Conservation (phyloP, 2,888 invertebrate genomes). For the Cantharis nigra region DNA sequence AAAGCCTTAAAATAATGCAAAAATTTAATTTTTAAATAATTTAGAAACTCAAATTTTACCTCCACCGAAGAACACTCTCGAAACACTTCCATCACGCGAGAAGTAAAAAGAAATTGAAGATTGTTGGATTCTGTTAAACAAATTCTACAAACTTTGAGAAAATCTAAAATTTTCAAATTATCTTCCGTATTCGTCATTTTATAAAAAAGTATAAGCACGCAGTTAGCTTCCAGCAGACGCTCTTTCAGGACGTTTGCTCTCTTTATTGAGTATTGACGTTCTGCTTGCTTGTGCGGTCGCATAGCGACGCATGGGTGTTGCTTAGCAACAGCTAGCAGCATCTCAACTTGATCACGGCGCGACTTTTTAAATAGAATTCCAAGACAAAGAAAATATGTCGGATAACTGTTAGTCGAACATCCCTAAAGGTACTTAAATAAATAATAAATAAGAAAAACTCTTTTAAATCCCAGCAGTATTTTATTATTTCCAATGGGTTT, state of each 20-base stretch:
- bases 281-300: not conserved
- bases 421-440: too few species aligned
- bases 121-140: constrained; percentile 20
- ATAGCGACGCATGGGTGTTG: not conserved
- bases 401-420: too few species aligned
- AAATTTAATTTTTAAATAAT: not conserved
- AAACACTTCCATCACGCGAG: constrained; percentile 8
- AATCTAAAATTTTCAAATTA: constrained; percentile 7
- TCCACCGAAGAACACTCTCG: constrained; percentile 18
- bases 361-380: not conserved
- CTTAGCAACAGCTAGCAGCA: not conserved
- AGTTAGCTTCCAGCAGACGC: not conserved
- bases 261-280: constrained; percentile 7
- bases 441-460: not conserved
- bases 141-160: constrained; percentile 26
- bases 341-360: not conserved
- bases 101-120: constrained; percentile 13
- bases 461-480: not conserved
- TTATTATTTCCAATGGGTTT: constrained; percentile 33
- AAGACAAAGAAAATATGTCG: too few species aligned
- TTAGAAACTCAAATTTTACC: constrained; percentile 11
- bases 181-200: constrained; percentile 9
- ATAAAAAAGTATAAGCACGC: constrained; percentile 6
- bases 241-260: not conserved
- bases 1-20: constrained; percentile 1